Evolutionary conservation across 2,888 invertebrate genomes (phyloP).

Genomic region (Cephus nigrinus): DNA sequence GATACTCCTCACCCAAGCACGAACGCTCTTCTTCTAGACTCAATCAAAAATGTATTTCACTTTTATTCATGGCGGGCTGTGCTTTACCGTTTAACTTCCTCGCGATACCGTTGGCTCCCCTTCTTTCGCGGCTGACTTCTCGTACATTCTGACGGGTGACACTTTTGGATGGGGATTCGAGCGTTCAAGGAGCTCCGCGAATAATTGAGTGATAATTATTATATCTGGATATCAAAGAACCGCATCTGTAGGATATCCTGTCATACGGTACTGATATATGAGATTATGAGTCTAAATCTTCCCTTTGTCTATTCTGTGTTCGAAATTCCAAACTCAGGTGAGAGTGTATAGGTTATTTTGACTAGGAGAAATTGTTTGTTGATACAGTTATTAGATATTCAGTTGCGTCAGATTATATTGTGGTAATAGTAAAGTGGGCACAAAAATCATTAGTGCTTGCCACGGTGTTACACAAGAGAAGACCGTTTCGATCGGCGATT

Average conservation of each 20-base stretch:
- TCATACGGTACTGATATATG: background rate
- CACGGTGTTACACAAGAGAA: background rate
- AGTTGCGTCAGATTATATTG: background rate
- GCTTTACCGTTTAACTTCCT: background rate
- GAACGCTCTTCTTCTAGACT: background rate
- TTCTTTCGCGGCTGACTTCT: background rate
- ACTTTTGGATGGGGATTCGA: background rate
- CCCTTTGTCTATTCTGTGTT: background rate
- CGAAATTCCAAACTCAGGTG: background rate
- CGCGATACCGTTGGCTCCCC: background rate
- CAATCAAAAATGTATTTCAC: background rate
- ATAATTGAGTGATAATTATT: background rate
- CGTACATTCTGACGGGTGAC: background rate
- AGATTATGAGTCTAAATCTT: background rate
- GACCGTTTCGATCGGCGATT: background rate
- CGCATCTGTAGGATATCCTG: background rate
- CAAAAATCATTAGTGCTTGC: background rate
- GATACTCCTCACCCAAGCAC: background rate
- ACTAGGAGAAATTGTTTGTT: background rate
- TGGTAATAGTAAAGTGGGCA: background rate
- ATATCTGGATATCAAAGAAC: background rate
- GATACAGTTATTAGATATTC: background rate
- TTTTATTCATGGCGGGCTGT: slow-evolving; percentile 2
- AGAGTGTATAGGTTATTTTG: background rate
- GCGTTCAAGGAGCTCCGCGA: background rate